Base-by-base conservation (phyloP, 2,888 invertebrate species). In the Epicampocera succincta region DNA sequence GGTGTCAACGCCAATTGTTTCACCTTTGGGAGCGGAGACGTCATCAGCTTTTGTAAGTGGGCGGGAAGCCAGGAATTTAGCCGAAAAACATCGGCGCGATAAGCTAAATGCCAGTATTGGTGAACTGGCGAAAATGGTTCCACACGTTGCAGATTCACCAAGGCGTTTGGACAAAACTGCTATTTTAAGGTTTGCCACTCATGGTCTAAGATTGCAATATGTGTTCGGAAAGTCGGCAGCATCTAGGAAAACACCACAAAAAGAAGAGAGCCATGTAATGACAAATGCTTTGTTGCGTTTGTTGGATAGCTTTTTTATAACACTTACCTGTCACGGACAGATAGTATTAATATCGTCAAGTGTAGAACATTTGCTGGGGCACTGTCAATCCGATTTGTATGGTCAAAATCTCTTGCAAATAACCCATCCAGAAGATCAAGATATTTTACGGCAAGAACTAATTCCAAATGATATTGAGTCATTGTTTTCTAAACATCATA, bases 141-240 rank as follows among this genome's bases (percentile, higher is more conserved):
- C 97, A 17, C 94, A 96, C 90, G 95, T 97, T 52, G 94, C 95
- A 29, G 94, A 94, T 87, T 95, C 96, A 80, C 94, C 95, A 65
- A 94, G 96, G 84, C 94, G 96, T 87, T 93, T 97, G 87, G 98
- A 98, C 91, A 98, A 98, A 92, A 97, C 97, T 8, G 96, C 96
- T 85, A 95, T 98, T 73, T 92, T 98, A 68, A 93, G 98, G 85
- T 93, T 97, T 79, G 95, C 97, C 6, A 97, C 97, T 52, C 96
- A 96, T 85, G 96, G 95, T 88, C 93, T 98, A 40, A 93, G 97
- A 71, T 93, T 96, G 85, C 94, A 96, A 89, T 95, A 96, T 91
- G 91, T 89, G 0, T 89, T 89, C 82, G 89, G 89, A n/a, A 89
- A 89, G 19, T 87, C 89, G 8, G 87, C 86, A 0, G 78, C 84